Percentiles rank a stretch among this genome's conserved stretches.
These are phyloP conservation scores for Brotula barbata DNA, from an alignment of 2,797 vertebrate genomes.

Conservation along the genomic window DNA sequence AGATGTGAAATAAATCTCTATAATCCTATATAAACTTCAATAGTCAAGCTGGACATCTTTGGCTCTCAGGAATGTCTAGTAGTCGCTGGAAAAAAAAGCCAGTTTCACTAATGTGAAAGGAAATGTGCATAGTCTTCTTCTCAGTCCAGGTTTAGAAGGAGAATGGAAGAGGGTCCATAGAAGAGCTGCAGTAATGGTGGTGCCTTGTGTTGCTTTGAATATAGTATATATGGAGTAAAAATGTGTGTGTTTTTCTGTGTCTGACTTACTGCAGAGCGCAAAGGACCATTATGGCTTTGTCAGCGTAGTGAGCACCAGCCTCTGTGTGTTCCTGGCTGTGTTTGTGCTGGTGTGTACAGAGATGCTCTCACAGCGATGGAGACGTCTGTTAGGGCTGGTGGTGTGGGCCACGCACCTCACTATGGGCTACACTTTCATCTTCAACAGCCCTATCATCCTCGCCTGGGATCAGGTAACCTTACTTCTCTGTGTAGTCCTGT, in stretches of 20 bases:
- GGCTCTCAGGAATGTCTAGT: slow-evolving; percentile 10
- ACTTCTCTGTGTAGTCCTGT: background rate
- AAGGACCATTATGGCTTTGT: slow-evolving; percentile 78
- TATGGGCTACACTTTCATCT: slow-evolving; percentile 88
- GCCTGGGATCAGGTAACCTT: slow-evolving; percentile 90
- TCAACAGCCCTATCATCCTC: slow-evolving; percentile 61
- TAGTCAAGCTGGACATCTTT: slow-evolving; percentile 10
- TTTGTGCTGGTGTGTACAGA: slow-evolving; percentile 87
- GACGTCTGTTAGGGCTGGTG: slow-evolving; percentile 80
- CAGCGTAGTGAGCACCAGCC: slow-evolving; percentile 79
- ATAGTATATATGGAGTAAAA: slow-evolving; percentile 12
- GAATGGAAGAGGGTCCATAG: no score
- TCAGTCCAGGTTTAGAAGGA: no score
- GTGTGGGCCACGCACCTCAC: slow-evolving; percentile 88
- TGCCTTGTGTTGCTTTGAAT: no score
- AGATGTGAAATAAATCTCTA: slow-evolving; percentile 24
- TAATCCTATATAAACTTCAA: slow-evolving; percentile 25
- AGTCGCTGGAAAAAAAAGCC: background rate
- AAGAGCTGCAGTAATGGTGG: no score
- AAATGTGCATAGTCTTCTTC: no score
- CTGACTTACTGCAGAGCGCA: slow-evolving; percentile 60
- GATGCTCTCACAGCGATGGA: slow-evolving; percentile 84
- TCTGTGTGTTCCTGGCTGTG: slow-evolving; percentile 84
- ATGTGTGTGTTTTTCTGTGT: slow-evolving; percentile 28
- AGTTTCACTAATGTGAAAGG: no score